phyloP scores from a whole-genome alignment of 2,113 vertebrate species.

The Rhinopithecus roxellana region DNA sequence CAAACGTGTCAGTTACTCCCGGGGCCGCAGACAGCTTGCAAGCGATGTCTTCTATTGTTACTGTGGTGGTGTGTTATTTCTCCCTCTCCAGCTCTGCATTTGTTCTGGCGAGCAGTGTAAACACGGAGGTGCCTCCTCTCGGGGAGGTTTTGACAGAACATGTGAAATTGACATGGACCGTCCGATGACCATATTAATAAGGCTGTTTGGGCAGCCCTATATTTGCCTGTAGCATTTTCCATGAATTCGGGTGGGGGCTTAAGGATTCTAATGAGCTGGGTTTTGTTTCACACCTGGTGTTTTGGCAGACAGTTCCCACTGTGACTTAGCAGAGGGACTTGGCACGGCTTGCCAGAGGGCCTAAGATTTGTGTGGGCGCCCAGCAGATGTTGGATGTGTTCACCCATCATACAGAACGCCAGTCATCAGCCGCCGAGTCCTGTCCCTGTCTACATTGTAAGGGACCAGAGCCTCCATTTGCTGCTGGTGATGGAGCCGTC shows the following conservation, averaged over 20 bases:
- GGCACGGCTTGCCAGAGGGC: constrained; percentile 20
- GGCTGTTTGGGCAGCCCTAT: not conserved
- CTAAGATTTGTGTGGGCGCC: not conserved
- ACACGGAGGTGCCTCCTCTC: not conserved
- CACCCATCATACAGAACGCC: not conserved
- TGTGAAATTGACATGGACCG: not conserved
- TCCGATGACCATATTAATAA: not conserved
- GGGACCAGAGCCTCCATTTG: not conserved
- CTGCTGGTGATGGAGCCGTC: not conserved
- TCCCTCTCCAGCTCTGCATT: constrained; percentile 29
- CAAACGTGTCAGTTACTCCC: constrained; percentile 65
- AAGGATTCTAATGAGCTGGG: not conserved
- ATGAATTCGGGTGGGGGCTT: not conserved
- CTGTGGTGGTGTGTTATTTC: not conserved
- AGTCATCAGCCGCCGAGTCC: not conserved
- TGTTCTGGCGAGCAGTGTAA: constrained; percentile 14
- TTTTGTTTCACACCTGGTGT: not conserved
- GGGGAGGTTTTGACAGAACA: not conserved
- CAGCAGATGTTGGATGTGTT: not conserved
- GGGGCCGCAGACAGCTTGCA: constrained; percentile 58
- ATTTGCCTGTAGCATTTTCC: not conserved
- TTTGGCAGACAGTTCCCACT: not conserved
- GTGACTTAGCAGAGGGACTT: not conserved
- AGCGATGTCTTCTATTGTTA: constrained; percentile 50
- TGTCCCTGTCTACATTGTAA: not conserved